phyloP scores from a whole-genome alignment of 2,797 vertebrate genomes.

The Cyprinella venusta region DNA sequence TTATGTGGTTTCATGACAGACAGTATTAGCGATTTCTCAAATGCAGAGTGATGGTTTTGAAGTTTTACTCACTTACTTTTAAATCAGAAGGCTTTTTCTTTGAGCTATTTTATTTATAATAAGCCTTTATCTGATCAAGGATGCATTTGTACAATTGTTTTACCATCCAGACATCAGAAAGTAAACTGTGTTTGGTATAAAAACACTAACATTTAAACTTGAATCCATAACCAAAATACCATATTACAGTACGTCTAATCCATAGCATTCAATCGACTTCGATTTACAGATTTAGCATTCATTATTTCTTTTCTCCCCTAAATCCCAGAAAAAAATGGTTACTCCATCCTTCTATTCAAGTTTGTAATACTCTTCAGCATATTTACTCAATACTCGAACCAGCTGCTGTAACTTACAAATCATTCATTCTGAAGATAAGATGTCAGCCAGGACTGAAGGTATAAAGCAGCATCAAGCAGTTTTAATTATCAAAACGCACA shows the following conservation, averaged over 20 bases:
- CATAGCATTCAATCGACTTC: neutral
- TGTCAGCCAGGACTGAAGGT: constrained; percentile 40
- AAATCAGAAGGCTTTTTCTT: neutral
- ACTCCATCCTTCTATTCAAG: too few species aligned
- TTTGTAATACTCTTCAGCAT: neutral
- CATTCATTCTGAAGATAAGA: constrained; percentile 38
- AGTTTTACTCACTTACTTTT: neutral
- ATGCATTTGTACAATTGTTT: neutral
- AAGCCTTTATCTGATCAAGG: neutral
- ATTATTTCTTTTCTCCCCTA: neutral
- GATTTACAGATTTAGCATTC: neutral
- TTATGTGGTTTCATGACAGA: constrained; percentile 12
- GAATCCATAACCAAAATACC: neutral
- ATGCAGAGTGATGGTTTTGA: neutral
- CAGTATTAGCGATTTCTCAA: constrained; percentile 5
- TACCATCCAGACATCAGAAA: neutral
- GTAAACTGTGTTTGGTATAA: neutral
- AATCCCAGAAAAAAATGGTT: neutral
- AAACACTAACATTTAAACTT: neutral
- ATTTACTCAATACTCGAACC: neutral
- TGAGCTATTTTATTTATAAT: neutral
- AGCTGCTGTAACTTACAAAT: constrained; percentile 16
- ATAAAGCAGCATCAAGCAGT: constrained; percentile 42
- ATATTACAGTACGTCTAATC: neutral
- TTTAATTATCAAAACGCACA: constrained; percentile 46